Evolutionary conservation across 2,113 vertebrate genomes (phyloP), one percentile per base, ranked within the genome.

Genomic region (Puffinus mauretanicus): DNA sequence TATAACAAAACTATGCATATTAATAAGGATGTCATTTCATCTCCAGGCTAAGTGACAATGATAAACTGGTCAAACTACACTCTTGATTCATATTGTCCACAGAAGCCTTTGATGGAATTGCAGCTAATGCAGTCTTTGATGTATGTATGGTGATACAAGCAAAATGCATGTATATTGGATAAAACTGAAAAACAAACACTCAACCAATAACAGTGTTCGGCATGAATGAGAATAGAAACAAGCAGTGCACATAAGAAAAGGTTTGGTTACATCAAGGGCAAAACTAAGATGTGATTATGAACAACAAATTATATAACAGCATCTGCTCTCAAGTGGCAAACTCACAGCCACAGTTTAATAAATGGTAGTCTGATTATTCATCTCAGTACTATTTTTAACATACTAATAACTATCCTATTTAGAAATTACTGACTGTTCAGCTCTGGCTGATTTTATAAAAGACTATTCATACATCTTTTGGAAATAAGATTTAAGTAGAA

Each of bases 1-100:
- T 93, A 54, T 42, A 97, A 89, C 46, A 92, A 47, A 90, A 77
- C 13, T 84, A 96, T 88, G 61, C 71, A 94, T 94, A 94, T 96
- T 96, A 92, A 97, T 90, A 86, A 96, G 91, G 87, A 95, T 96
- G 95, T 90, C 65, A 95, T 96, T 97, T 96, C 90, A 96, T 82
- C 94, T 93, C 86, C 94, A 92, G 88, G 94, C 94, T 95, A 85
- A 95, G 67, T 94, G 73, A 96, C 86, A 89, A 76, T 30, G 71
- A 96, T 96, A 96, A 95, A 94, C 86, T 91, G 95, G 67, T 96
- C 92, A 88, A 91, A 46, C 94, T 95, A 94, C 64, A 92, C 77
- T 94, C 80, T 80, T 81, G 73, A 95, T 95, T 97, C 86, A 86
- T 87, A 92, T 64, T 90, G 90, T 86, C 93, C 94, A 44, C 25